phyloP scores from a whole-genome alignment of 2,797 vertebrate species.

The Oceanodroma leucorhoa region DNA sequence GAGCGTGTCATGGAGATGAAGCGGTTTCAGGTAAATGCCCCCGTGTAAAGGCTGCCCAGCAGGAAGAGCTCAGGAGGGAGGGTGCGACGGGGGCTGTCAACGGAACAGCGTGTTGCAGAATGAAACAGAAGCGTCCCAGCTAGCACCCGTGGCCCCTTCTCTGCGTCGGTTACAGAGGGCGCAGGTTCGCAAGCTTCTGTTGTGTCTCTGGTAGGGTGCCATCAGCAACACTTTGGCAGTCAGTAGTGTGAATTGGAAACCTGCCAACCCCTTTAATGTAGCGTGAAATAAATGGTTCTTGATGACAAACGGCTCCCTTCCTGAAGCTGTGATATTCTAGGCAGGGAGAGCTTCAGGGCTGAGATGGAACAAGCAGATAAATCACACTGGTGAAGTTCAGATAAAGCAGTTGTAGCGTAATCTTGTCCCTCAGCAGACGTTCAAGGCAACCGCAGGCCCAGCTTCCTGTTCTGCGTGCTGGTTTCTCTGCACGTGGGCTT shows the following conservation, averaged over 20 bases:
- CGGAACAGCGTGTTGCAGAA: neutral
- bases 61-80: neutral
- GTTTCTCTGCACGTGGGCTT: neutral
- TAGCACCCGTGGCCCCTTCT: neutral
- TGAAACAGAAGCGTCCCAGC: neutral
- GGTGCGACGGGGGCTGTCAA: fast-evolving
- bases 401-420: neutral
- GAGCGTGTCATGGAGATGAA: constrained; percentile 80
- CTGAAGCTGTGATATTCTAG: neutral
- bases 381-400: neutral
- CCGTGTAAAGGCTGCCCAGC: too few species aligned
- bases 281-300: neutral
- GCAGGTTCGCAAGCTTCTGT: neutral
- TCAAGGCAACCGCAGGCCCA: neutral
- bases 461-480: neutral
- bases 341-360: neutral
- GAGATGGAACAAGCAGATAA: neutral
- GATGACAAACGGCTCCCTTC: neutral
- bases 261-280: neutral
- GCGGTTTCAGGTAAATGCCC: constrained; percentile 77
- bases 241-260: neutral
- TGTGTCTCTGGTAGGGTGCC: fast-evolving
- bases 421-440: neutral
- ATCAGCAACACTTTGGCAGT: neutral
- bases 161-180: neutral